A percentile compares a stretch with the other conserved stretches of the same genome.
Evolutionary conservation across 2,888 invertebrate species (phyloP).

Genomic region (Scaptomyza cyrtandrae): DNA sequence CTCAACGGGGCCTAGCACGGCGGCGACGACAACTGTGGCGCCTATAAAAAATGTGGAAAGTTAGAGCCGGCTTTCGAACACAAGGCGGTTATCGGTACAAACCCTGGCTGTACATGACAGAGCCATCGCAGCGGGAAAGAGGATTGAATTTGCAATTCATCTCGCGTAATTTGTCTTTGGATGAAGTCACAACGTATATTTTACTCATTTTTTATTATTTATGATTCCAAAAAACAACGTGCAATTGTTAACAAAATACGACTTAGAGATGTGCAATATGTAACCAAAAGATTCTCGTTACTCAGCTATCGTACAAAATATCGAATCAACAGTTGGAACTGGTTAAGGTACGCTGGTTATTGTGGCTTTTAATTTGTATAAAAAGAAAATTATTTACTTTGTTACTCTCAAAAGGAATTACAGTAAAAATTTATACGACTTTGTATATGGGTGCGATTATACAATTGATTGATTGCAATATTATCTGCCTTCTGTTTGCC

Average conservation of each 20-base stretch:
- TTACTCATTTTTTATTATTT: slow-evolving; percentile 47
- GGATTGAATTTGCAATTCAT: slow-evolving; percentile 90
- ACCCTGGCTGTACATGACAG: slow-evolving; percentile 92
- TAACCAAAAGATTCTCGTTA: slow-evolving; percentile 16
- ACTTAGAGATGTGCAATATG: slow-evolving; percentile 29
- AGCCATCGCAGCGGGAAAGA: slow-evolving; percentile 91
- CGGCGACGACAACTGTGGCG: slow-evolving; percentile 90
- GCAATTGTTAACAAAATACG: slow-evolving; percentile 33
- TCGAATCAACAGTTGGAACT: slow-evolving; percentile 28
- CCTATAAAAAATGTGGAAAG: slow-evolving; percentile 85
- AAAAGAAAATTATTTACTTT: background rate
- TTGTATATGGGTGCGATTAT: background rate
- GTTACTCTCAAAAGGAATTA: background rate
- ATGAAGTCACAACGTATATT: background rate
- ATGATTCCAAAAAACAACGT: slow-evolving; percentile 48
- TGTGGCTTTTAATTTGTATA: background rate
- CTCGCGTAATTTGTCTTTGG: slow-evolving; percentile 77
- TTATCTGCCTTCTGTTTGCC: background rate
- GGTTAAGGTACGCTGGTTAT: background rate
- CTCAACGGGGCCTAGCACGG: slow-evolving; percentile 93
- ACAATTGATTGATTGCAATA: too few species aligned
- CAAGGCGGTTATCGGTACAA: background rate
- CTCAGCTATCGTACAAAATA: background rate
- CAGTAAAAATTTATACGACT: background rate
- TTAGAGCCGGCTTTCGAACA: slow-evolving; percentile 9